Percentiles rank a stretch among this genome's conserved stretches.
phyloP scores from a whole-genome alignment of 2,797 vertebrate species.

The Sebastolobus alascanus region DNA sequence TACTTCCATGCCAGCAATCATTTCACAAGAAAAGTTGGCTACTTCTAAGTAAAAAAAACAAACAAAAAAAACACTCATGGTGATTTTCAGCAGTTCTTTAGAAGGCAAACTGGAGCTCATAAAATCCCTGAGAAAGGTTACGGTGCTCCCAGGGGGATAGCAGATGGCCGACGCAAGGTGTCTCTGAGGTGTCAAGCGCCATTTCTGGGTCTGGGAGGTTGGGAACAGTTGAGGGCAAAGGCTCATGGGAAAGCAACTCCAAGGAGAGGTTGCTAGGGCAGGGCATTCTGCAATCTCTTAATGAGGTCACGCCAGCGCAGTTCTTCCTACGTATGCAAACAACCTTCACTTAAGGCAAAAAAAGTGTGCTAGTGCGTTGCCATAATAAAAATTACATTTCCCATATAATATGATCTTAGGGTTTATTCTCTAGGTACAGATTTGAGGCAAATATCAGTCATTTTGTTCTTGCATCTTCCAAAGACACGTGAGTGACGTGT shows the following conservation, averaged over 20 bases:
- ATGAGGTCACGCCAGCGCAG: conserved; percentile 64
- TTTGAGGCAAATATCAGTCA: neutral
- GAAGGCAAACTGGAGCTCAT: conserved; percentile 19
- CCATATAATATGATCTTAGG: neutral
- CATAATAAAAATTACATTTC: neutral
- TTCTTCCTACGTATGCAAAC: conserved; percentile 49
- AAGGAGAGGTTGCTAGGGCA: conserved; percentile 70
- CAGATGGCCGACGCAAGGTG: conserved; percentile 69
- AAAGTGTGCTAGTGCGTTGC: neutral
- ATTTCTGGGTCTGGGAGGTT: conserved; percentile 54
- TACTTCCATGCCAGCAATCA: neutral
- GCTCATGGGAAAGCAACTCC: conserved; percentile 74
- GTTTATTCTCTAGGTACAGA: neutral
- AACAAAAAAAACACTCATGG: neutral
- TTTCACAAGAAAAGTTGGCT: conserved; percentile 8
- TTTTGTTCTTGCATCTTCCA: neutral
- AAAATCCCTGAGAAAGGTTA: conserved; percentile 56
- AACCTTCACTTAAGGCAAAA: conserved; percentile 21
- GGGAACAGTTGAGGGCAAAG: conserved; percentile 67
- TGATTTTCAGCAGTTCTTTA: conserved; percentile 24
- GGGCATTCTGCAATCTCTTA: conserved; percentile 57
- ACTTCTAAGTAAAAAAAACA: neutral
- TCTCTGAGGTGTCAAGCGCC: conserved; percentile 57
- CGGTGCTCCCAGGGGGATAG: conserved; percentile 42
- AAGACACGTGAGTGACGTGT: neutral